Percentiles rank a stretch among this genome's conserved stretches.
Evolutionary conservation across 2,888 invertebrate species (phyloP).

Genomic region (Cryptops parisi): DNA sequence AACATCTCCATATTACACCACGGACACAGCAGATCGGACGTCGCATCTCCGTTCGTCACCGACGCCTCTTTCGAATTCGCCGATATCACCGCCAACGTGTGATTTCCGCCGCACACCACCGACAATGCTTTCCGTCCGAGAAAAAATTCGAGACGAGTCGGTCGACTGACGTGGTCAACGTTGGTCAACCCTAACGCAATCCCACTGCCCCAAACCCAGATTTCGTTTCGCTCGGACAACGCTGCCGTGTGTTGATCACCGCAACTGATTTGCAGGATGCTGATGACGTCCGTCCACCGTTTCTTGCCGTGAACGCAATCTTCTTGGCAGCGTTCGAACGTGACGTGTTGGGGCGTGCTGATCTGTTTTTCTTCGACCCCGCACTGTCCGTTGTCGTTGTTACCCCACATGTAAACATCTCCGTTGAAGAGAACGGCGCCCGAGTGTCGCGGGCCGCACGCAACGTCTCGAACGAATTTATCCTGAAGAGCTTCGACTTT

Average conservation of each 20-base stretch:
- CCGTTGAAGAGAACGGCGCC: constrained; percentile 27
- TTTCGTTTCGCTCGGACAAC: constrained; percentile 25
- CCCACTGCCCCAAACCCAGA: constrained; percentile 32
- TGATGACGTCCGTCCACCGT: constrained; percentile 16
- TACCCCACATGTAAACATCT: constrained; percentile 31
- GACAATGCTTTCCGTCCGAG: constrained; percentile 24
- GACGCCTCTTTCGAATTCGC: neutral
- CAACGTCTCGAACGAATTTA: constrained; percentile 49
- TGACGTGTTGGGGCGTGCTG: constrained; percentile 8
- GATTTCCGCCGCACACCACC: constrained; percentile 26
- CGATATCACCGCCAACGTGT: constrained; percentile 25
- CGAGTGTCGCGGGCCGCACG: constrained; percentile 52
- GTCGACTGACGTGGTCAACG: constrained; percentile 20
- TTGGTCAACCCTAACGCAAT: constrained; percentile 25
- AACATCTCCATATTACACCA: constrained; percentile 34
- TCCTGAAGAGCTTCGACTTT: constrained; percentile 45
- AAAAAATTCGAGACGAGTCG: constrained; percentile 24
- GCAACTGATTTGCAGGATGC: constrained; percentile 24
- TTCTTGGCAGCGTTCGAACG: constrained; percentile 2
- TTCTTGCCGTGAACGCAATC: constrained; percentile 5
- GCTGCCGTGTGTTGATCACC: constrained; percentile 28
- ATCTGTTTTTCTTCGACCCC: constrained; percentile 38
- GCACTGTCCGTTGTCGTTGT: constrained; percentile 42
- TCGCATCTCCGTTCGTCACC: neutral
- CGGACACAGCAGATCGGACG: neutral